These are phyloP conservation scores for Hemistola chrysoprasaria DNA, from an alignment of 2,888 invertebrate genomes.

Conservation along the genomic window DNA sequence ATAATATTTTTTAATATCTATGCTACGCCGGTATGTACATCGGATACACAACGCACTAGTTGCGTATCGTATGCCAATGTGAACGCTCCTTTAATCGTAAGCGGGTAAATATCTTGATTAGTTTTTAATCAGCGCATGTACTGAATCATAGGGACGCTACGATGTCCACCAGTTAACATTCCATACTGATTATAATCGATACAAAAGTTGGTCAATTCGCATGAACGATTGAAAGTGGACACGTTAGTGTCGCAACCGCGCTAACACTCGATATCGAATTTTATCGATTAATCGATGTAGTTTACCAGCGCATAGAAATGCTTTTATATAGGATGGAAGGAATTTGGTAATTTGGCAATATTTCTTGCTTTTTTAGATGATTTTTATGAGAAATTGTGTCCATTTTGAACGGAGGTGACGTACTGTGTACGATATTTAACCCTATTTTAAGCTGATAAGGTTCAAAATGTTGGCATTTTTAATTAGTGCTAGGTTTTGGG, in stretches of 20 bases:
- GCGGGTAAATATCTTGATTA: slow-evolving; percentile 3
- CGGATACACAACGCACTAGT: no score
- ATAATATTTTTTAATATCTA: no score
- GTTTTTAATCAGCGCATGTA: slow-evolving; percentile 1
- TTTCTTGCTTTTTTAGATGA: slow-evolving; percentile 6
- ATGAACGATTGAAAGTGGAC: slow-evolving; percentile 24
- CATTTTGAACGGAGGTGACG: neutral
- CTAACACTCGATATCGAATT: slow-evolving; percentile 18
- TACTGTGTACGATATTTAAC: no score
- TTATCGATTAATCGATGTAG: slow-evolving; percentile 19
- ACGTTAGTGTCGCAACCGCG: slow-evolving; percentile 22
- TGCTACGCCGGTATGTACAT: no score
- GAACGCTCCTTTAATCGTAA: no score
- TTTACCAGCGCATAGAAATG: slow-evolving; percentile 21
- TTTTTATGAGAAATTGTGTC: slow-evolving; percentile 2
- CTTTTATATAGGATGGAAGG: slow-evolving; percentile 37
- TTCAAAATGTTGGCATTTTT: slow-evolving; percentile 17
- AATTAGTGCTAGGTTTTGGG: no score
- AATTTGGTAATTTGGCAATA: slow-evolving; percentile 21
- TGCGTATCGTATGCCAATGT: no score
- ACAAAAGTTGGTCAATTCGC: slow-evolving; percentile 26
- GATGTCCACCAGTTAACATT: slow-evolving; percentile 31
- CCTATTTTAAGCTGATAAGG: slow-evolving; percentile 10
- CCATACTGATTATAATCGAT: slow-evolving; percentile 25
- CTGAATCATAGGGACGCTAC: slow-evolving; percentile 11